Conservation (phyloP, 2,888 invertebrate genomes). For the Oeneis ivallda region DNA sequence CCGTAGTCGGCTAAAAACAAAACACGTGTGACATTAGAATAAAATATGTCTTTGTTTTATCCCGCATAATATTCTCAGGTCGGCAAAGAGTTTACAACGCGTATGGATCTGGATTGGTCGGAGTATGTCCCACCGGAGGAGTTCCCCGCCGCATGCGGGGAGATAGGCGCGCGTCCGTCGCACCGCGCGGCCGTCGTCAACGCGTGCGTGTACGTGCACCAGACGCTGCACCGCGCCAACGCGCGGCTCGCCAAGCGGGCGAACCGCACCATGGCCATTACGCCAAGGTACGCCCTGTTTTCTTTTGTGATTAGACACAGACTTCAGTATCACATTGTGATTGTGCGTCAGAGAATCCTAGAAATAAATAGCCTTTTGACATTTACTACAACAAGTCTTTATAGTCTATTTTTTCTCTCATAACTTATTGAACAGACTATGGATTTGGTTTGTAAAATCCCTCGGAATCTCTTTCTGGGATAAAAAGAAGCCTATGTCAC, state of each 20-base stretch:
- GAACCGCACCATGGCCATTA: constrained; percentile 97
- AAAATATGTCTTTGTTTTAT: too few species aligned
- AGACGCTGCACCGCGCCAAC: constrained; percentile 97
- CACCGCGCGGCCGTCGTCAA: constrained; percentile 99
- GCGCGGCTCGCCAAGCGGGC: constrained; percentile 94
- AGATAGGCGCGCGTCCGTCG: constrained; percentile 87
- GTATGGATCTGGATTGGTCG: constrained; percentile 95
- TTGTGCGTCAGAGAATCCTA: too few species aligned
- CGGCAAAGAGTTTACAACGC: constrained; percentile 97
- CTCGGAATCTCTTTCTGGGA: too few species aligned
- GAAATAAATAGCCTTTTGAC: too few species aligned
- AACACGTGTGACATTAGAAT: too few species aligned
- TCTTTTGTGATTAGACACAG: too few species aligned
- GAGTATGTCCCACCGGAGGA: constrained; percentile 93
- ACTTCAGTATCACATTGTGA: too few species aligned
- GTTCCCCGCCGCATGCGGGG: constrained; percentile 93
- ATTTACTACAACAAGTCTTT: too few species aligned
- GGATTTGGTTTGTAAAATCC: constrained; percentile 84
- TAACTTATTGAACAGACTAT: too few species aligned
- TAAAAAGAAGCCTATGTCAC: too few species aligned
- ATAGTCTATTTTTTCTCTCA: too few species aligned
- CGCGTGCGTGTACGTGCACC: constrained; percentile 98
- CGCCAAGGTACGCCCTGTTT: constrained; percentile 86
- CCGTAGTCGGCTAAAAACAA: too few species aligned
- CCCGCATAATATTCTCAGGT: constrained; percentile 82